These are phyloP conservation scores for Daphoenositta chrysoptera DNA, from an alignment of 2,113 vertebrate genomes.

Conservation along the genomic window DNA sequence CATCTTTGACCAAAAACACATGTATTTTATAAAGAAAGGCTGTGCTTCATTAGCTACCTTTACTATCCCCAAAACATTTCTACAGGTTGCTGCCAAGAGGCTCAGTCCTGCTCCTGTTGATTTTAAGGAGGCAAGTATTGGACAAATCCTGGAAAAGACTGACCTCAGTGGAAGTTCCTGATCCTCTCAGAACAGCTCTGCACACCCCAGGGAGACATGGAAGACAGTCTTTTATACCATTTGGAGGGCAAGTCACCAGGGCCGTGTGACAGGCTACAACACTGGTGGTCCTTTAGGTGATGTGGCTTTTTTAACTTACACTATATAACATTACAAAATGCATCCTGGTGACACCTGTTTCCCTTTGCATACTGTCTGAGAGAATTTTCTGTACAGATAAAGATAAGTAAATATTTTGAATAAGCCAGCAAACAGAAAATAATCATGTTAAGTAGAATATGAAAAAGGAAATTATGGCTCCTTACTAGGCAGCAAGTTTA, in stretches of 20 bases:
- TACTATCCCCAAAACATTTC: background rate
- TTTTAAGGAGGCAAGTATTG: background rate
- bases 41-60: background rate
- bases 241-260: background rate
- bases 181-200: background rate
- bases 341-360: background rate
- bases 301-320: rapidly evolving
- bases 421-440: background rate
- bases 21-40: background rate
- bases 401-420: background rate
- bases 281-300: background rate
- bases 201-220: background rate
- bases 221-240: background rate
- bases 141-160: background rate
- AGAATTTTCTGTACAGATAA: background rate
- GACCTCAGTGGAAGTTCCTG: background rate
- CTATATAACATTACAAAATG: background rate
- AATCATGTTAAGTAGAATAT: background rate
- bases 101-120: background rate
- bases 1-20: background rate
- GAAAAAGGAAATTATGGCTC: background rate
- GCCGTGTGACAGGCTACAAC: background rate
- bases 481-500: background rate
- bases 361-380: background rate
- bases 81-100: background rate